phyloP scores from a whole-genome alignment of 2,113 vertebrate species.

The Chloropsis hardwickii region DNA sequence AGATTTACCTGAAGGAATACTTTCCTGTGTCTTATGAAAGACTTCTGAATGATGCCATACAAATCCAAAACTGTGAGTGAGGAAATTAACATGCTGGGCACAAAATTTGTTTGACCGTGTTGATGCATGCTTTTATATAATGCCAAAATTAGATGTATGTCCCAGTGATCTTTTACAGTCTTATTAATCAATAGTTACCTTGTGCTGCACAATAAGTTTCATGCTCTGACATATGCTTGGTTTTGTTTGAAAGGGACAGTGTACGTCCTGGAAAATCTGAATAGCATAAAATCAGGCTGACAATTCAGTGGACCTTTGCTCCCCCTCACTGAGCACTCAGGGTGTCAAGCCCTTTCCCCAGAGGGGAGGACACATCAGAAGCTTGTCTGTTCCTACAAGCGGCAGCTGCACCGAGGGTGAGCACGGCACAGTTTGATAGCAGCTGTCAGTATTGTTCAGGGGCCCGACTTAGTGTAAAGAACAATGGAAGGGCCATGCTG shows the following conservation, averaged over 20 bases:
- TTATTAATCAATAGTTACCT: conserved; percentile 78
- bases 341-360: conserved; percentile 76
- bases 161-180: conserved; percentile 50
- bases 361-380: conserved; percentile 69
- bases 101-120: neutral
- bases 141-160: conserved; percentile 10
- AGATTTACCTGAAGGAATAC: neutral
- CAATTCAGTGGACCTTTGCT: conserved; percentile 78
- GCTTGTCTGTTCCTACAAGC: conserved; percentile 74
- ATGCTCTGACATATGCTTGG: conserved; percentile 83
- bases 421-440: conserved; percentile 81
- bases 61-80: neutral
- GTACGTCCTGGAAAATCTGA: conserved; percentile 79
- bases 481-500: conserved; percentile 74
- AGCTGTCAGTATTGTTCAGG: conserved; percentile 94
- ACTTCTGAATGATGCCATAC: neutral
- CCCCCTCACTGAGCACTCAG: conserved; percentile 69
- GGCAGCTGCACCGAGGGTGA: conserved; percentile 75
- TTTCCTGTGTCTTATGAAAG: neutral
- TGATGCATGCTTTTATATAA: neutral
- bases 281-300: conserved; percentile 80
- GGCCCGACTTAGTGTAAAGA: conserved; percentile 74
- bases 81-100: neutral
- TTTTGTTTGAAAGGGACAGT: conserved; percentile 83
- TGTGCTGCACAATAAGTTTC: conserved; percentile 80